Base-by-base conservation (phyloP, 1,140 invertebrate species). In the Aphaenogaster ashmeadi region DNA sequence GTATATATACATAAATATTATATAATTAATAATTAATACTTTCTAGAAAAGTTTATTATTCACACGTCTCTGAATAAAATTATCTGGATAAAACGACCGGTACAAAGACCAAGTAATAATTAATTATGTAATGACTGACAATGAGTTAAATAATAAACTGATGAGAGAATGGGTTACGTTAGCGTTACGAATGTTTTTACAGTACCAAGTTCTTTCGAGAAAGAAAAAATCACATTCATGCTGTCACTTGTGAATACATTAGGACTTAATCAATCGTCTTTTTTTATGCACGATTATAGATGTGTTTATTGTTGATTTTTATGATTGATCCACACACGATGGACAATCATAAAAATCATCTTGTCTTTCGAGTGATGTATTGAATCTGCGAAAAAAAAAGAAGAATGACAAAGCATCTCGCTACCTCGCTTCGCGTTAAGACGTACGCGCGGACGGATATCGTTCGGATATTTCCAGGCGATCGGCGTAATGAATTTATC, bases 401-500 rank as follows among this genome's bases (percentile, higher is more conserved):
- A 9, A 8, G 7, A 27, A 60, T 60, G 27, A 50, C 5, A 13
- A 47, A 47, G 5, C 11, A 44, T 7, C 41, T 41, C 21, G 36
- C 36, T 6, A 38, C 9, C 8, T 38, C 18, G 62, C n/a, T 15
- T 21, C 9, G 27, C 56, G 18, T 47, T 33, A 7, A 56, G 21
- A 71, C 54, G 15, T 41, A 27, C 4, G 0, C 36, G 64, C 47
- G 21, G 9, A 69, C 9, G 36, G 47, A 41, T 56, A 56, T 81
- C n/a, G 11, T 44, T 50, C 18, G 7, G 38, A 27, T n/a, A 47
- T 56, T 71, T 71, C n/a, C 18, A 15, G 13, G 80, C 41, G 15
- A 81, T 44, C 52, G 47, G 38, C 36, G n/a, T 74, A 84, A 75
- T 41, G 27, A 41, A 69, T 54, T 80, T 38, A 80, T 52, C 47